Evolutionary conservation across 2,797 vertebrate genomes (phyloP), one percentile per base, ranked within the genome.

Genomic region (Somateria mollissima): DNA sequence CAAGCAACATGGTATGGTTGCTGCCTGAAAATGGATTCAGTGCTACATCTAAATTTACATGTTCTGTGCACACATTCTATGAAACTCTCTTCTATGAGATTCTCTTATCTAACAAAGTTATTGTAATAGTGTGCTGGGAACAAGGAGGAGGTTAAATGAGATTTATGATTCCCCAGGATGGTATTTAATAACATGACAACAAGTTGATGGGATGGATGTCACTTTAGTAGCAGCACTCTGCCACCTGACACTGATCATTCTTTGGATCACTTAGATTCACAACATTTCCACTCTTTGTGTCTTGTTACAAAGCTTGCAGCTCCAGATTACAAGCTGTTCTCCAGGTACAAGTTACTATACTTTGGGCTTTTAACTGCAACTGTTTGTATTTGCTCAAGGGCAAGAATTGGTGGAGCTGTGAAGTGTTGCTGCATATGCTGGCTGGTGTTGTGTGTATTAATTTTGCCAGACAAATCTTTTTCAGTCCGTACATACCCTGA

Each of bases 371-470:
- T 57, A 61, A 57, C 43, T 65, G 12, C 10, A 75, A 16, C 32
- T 64, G 4, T 37, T 72, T 37, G 21, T 49, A 13, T 69, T 37
- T 77, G 51, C 39, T 82, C 12, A 60, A 79, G 78, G 8, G 24
- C 58, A 72, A 89, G 21, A 69, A 69, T 27, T 37, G 27, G 12
- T 32, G 51, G 7, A 72, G 34, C 4, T 25, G 10, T 18, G 25
- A 62, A 58, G 15, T 37, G 2, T 2, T 34, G 37, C 25, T 57
- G 6, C 25, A 72, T 39, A 7, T 32, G 20, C 36, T 12, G 13
- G 37, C 14, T 49, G 66, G 19, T 13, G 32, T 39, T 56, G 57
- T 0, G 0, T 0, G 0, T 14, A 43, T 7, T 15, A 82, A 73
- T 61, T 34, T 73, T 65, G 24, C 60, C 56, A 82, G 67, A 13